Conservation (phyloP, 1,140 invertebrate genomes). For the Pogonus chalceus region DNA sequence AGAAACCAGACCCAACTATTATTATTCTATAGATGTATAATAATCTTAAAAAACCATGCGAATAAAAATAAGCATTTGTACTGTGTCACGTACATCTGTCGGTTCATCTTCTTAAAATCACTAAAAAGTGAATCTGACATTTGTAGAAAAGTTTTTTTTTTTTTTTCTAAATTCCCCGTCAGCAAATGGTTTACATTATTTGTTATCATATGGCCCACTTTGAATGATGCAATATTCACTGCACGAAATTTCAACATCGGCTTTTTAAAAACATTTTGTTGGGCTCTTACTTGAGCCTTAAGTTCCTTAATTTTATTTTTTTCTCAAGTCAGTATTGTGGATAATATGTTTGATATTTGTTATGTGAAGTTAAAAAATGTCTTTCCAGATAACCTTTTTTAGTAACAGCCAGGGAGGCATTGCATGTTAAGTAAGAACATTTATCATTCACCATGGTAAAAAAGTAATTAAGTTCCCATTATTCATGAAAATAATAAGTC, state of each 20-base stretch:
- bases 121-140: constrained; percentile 18
- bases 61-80: constrained; percentile 28
- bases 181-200: too few species aligned
- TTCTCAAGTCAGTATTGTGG: constrained; percentile 27
- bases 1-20: constrained; percentile 27
- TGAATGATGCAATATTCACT: constrained; percentile 24
- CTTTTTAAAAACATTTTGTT: too few species aligned
- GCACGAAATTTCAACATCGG: too few species aligned
- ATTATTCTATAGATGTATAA: constrained; percentile 28
- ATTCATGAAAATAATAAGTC: constrained; percentile 18
- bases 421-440: constrained; percentile 21
- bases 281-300: constrained; percentile 21
- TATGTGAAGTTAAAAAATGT: too few species aligned
- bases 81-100: too few species aligned
- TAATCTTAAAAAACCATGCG: constrained; percentile 27
- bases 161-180: constrained; percentile 26
- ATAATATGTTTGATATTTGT: constrained; percentile 24
- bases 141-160: too few species aligned
- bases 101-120: constrained; percentile 24
- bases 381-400: constrained; percentile 26
- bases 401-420: constrained; percentile 21
- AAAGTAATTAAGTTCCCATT: constrained; percentile 24
- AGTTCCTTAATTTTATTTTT: constrained; percentile 23
- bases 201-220: constrained; percentile 23
- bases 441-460: constrained; percentile 27